Conservation (phyloP, 2,113 vertebrate genomes). For the Xenus cinereus region DNA sequence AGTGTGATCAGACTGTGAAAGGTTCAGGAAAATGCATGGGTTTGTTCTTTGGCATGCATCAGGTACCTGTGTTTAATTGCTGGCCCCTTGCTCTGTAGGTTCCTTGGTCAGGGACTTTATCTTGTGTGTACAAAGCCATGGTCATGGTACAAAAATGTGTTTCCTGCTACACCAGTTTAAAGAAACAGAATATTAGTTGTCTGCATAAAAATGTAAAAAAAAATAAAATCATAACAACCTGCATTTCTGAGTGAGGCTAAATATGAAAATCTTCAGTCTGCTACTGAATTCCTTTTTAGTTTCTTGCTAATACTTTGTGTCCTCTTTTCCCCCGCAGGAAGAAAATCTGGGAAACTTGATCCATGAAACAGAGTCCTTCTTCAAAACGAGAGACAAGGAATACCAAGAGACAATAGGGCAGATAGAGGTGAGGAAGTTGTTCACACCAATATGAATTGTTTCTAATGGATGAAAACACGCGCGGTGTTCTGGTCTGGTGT, state of each 20-base stretch:
- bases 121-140: neutral
- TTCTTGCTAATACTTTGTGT: neutral
- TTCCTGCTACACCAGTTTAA: neutral
- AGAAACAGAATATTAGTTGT: neutral
- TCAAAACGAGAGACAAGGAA: constrained; percentile 94
- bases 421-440: constrained; percentile 85
- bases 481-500: fast-evolving
- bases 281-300: neutral
- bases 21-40: neutral
- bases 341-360: constrained; percentile 93
- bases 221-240: neutral
- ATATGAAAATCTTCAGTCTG: neutral
- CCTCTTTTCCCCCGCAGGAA: constrained; percentile 75
- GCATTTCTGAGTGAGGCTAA: neutral
- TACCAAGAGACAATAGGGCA: constrained; percentile 96
- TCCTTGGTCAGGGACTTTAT: neutral
- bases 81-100: neutral
- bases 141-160: neutral
- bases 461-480: neutral
- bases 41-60: neutral
- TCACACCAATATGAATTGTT: fast-evolving
- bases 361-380: constrained; percentile 93
- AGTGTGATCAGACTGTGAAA: neutral
- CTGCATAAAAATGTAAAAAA: neutral
- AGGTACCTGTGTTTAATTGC: neutral